A percentile compares a stretch with the other conserved stretches of the same genome.
These are phyloP conservation scores for Mercenaria mercenaria DNA, from an alignment of 1,140 invertebrate species.

Conservation along the genomic window DNA sequence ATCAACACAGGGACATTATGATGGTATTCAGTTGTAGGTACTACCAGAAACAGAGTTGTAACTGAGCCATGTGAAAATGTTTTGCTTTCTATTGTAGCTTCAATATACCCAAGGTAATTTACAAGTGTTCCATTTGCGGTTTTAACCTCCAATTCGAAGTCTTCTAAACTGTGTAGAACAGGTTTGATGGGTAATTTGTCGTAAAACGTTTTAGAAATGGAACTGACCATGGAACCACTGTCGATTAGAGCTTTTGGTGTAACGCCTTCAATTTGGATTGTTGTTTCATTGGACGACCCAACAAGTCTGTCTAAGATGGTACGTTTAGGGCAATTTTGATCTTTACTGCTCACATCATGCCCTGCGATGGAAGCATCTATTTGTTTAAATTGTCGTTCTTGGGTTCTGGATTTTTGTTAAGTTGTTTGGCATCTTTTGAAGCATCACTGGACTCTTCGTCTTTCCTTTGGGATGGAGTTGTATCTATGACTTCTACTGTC, in stretches of 20 bases:
- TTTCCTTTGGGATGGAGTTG: not conserved
- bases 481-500: not conserved
- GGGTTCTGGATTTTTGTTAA: not conserved
- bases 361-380: not conserved
- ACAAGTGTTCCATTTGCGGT: not conserved
- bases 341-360: not conserved
- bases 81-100: not conserved
- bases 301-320: not conserved
- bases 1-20: slow-evolving; percentile 13
- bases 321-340: not conserved
- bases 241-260: not conserved
- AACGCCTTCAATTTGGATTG: not conserved
- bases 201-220: not conserved
- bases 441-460: not conserved
- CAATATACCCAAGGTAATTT: slow-evolving; percentile 18
- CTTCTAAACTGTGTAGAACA: not conserved
- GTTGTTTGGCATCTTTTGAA: not conserved
- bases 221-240: not conserved
- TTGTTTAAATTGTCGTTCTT: not conserved
- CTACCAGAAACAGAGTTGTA: slow-evolving; percentile 4
- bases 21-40: slow-evolving; percentile 2
- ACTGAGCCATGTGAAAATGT: not conserved
- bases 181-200: not conserved
- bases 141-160: slow-evolving; percentile 22
- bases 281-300: not conserved